These are phyloP conservation scores for Pentalonia nigronervosa DNA, from an alignment of 1,140 invertebrate genomes.

Conservation along the genomic window DNA sequence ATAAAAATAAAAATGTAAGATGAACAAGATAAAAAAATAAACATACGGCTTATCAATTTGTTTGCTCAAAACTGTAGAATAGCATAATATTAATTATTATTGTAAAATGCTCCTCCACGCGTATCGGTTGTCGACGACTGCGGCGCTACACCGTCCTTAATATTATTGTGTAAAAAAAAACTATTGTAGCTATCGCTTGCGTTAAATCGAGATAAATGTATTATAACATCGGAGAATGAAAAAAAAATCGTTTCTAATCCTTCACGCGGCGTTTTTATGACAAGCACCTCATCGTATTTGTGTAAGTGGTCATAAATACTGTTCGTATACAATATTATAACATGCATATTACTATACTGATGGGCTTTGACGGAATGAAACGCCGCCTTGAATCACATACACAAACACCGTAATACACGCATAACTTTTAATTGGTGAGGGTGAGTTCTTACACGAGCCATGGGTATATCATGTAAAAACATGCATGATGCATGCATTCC, in stretches of 20 bases:
- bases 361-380: background rate
- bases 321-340: background rate
- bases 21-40: background rate
- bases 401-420: background rate
- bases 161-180: constrained; percentile 23
- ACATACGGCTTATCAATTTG: background rate
- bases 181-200: background rate
- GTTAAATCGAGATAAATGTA: constrained; percentile 39
- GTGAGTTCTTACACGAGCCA: background rate
- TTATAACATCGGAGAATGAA: background rate
- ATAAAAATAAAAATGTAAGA: background rate
- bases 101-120: background rate
- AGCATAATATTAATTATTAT: background rate
- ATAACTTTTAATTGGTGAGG: background rate
- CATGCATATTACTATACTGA: background rate
- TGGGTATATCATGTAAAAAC: background rate
- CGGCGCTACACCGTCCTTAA: background rate
- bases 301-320: constrained; percentile 24
- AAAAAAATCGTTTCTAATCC: constrained; percentile 24
- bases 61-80: constrained; percentile 25
- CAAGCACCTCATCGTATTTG: background rate
- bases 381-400: background rate
- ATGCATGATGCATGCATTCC: no score
- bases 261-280: constrained; percentile 17
- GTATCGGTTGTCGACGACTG: background rate